phyloP scores from a whole-genome alignment of 2,888 invertebrate species.

The Linnaemya vulpina region DNA sequence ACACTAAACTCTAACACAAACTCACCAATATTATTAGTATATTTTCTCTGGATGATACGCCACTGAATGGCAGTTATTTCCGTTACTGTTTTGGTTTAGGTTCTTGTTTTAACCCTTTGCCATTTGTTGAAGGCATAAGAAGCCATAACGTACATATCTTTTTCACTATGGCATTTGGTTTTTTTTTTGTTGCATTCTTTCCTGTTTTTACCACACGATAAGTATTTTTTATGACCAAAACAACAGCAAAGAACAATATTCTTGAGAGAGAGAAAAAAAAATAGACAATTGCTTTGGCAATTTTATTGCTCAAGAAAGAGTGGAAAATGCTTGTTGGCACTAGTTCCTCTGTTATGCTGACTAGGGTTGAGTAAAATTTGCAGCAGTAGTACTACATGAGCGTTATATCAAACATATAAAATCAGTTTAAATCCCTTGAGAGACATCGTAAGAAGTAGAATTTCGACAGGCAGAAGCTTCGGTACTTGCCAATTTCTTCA shows the following conservation, averaged over 20 bases:
- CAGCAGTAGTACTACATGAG: neutral
- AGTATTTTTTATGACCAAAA: constrained; percentile 64
- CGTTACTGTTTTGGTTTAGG: constrained; percentile 54
- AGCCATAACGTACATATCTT: constrained; percentile 42
- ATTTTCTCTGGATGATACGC: constrained; percentile 46
- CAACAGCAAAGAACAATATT: constrained; percentile 31
- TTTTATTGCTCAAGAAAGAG: constrained; percentile 28
- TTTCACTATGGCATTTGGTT: constrained; percentile 43
- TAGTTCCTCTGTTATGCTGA: constrained; percentile 6
- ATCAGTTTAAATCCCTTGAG: neutral
- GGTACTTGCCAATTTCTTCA: too few relatives aligned
- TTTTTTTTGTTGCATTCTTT: constrained; percentile 49
- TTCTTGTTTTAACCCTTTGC: constrained; percentile 32
- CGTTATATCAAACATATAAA: too few relatives aligned
- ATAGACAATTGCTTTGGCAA: constrained; percentile 34
- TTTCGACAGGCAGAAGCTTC: too few relatives aligned
- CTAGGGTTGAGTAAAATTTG: constrained; percentile 11
- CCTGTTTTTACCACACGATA: constrained; percentile 66
- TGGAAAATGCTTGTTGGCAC: constrained; percentile 55
- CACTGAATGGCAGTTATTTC: constrained; percentile 67
- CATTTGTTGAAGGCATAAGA: constrained; percentile 34
- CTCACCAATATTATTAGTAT: constrained; percentile 17
- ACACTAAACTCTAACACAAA: constrained; percentile 45
- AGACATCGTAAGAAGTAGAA: neutral
- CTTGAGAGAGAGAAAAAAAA: constrained; percentile 12